Base-by-base conservation (phyloP, 1,140 invertebrate genomes). In the Leptopilina boulardi region DNA sequence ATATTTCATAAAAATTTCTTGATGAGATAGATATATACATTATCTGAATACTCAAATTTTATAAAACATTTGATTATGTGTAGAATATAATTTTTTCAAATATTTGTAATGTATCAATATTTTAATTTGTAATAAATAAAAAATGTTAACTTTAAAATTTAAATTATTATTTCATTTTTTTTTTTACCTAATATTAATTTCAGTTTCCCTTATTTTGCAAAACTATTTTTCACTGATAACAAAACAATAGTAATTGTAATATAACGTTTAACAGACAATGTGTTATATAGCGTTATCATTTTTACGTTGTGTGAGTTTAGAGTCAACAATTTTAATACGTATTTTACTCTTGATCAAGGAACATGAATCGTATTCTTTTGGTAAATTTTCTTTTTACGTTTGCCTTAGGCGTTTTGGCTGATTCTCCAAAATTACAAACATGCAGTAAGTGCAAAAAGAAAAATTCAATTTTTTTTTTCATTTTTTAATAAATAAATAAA, bases 401-500 rank as follows among this genome's bases (percentile, higher is more conserved):
- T 3, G 21, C 21, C 19, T 13, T 59, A 13, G 70, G 41, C 5
- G 21, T 23, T 19, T 3, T 23, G 3, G 70, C 34, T 3, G 21
- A 41, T 9, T 78, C 78, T 9, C 18, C 83, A 9, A 51, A 76
- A 23, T 75, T 82, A 10, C 30, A 18, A 10, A 79, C 86, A 66
- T 87, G 84, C 38, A 83, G 86, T 87, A 73, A 85, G 82, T 81
- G 18, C 59, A 0, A 2, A 74, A 9, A 66, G 23, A 3, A 6
- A 1, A 15, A 56, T n/a, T 76, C 38, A 30, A n/a, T 38, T 73
- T 44, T 70, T 78, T 71, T 3, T 56, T 70, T 10, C 41, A 18
- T 51, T 71, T 19, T 47, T 30, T 30, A 38, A 38, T 47, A 47
- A 47, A 47, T 15, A 47, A 15, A 47, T n/a, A 47, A 47, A 47